Conservation (phyloP, 2,113 vertebrate species). For the Pycnonotus jocosus region DNA sequence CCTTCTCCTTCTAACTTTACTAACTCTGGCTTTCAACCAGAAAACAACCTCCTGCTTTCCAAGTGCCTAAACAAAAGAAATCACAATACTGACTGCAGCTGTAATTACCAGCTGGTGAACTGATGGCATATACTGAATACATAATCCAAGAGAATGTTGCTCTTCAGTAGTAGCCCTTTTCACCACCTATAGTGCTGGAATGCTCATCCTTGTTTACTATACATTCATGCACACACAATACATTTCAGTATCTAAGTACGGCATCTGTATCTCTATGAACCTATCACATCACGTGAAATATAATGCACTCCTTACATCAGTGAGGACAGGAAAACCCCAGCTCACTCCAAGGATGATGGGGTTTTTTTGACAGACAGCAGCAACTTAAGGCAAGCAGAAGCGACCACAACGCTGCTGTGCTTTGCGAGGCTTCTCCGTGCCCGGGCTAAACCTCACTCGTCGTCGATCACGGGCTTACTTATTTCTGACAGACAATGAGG, state of each 20-base stretch:
- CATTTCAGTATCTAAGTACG: background rate
- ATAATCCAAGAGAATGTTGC: background rate
- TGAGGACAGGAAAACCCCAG: background rate
- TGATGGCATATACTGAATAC: background rate
- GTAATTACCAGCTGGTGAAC: background rate
- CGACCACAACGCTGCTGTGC: background rate
- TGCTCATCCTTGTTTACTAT: conserved; percentile 7
- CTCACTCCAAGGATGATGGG: background rate
- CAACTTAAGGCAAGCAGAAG: background rate
- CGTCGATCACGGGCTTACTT: background rate
- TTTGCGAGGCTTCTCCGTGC: background rate
- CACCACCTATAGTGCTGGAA: background rate
- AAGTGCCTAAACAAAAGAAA: background rate
- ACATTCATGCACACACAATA: background rate
- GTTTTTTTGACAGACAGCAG: background rate
- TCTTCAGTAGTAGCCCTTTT: background rate
- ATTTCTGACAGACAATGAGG: background rate
- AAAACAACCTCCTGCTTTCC: background rate
- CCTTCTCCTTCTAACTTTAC: conserved; percentile 5
- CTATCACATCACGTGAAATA: background rate
- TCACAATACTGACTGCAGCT: background rate
- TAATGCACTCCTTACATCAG: background rate
- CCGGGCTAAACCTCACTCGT: background rate
- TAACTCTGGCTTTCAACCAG: background rate
- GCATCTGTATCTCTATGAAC: background rate